A percentile compares a stretch with the other conserved stretches of the same genome.
Conservation (phyloP, 1,140 invertebrate species). For the Megathymus violae region DNA sequence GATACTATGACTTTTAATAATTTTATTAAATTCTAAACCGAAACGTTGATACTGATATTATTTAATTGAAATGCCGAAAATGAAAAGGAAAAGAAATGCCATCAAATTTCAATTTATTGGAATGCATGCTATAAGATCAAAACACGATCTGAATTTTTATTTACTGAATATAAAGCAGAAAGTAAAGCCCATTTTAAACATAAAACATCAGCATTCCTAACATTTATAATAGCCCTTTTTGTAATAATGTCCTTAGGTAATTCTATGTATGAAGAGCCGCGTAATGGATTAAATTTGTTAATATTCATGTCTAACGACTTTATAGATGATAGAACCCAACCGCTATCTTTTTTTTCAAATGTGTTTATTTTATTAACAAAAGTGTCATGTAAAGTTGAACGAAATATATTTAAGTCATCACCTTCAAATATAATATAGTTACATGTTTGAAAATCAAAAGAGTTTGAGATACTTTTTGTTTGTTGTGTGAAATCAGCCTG, state of each 20-base stretch:
- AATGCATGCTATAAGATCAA: constrained; percentile 55
- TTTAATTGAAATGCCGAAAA: constrained; percentile 63
- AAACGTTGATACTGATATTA: constrained; percentile 58
- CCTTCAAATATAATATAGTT: constrained; percentile 34
- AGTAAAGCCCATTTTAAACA: constrained; percentile 42
- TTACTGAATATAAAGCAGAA: constrained; percentile 54
- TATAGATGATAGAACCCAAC: constrained; percentile 34
- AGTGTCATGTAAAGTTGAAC: constrained; percentile 18
- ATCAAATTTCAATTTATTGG: constrained; percentile 59
- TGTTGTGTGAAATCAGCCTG: constrained; percentile 34
- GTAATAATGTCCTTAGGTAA: constrained; percentile 55
- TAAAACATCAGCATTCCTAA: constrained; percentile 60
- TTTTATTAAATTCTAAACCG: constrained; percentile 44
- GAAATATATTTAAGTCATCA: constrained; percentile 32
- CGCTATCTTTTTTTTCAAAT: constrained; percentile 47
- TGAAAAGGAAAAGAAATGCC: constrained; percentile 65
- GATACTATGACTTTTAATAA: constrained; percentile 37
- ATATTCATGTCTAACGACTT: constrained; percentile 35
- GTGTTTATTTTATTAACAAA: constrained; percentile 30
- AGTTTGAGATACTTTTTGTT: constrained; percentile 25
- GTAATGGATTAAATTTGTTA: constrained; percentile 55
- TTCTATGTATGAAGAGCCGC: constrained; percentile 50
- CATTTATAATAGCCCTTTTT: constrained; percentile 66
- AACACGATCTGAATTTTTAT: constrained; percentile 42
- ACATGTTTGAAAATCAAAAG: constrained; percentile 43